These are phyloP conservation scores for Drosophila pallidifrons DNA, from an alignment of 1,140 invertebrate species.

Conservation along the genomic window DNA sequence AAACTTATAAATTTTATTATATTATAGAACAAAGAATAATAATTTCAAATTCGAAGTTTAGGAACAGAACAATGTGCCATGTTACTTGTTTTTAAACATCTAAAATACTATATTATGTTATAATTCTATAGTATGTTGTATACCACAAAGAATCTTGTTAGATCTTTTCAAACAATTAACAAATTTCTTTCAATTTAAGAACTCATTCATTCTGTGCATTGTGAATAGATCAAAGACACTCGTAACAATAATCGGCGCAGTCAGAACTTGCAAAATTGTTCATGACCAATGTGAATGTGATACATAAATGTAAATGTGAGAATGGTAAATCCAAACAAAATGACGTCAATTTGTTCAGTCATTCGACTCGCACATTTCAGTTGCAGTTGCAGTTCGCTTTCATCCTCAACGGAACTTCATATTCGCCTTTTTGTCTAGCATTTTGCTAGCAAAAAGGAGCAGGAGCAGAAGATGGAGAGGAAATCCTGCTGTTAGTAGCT, in stretches of 20 bases:
- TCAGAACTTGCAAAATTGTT: background rate
- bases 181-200: too few species aligned
- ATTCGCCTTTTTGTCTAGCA: constrained; percentile 24
- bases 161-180: background rate
- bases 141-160: background rate
- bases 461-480: background rate
- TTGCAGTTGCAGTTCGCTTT: constrained; percentile 10
- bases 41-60: too few species aligned
- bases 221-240: constrained; percentile 25
- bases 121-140: too few species aligned
- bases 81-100: too few species aligned
- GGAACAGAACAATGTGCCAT: too few species aligned
- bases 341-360: constrained; percentile 45
- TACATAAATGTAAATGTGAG: background rate
- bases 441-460: background rate
- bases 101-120: too few species aligned
- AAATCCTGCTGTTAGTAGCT: constrained; percentile 1
- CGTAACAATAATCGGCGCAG: constrained; percentile 21
- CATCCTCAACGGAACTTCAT: background rate
- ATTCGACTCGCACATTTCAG: constrained; percentile 31
- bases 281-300: constrained; percentile 3
- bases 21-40: too few species aligned
- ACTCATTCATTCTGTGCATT: background rate
- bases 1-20: too few species aligned
- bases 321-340: constrained; percentile 28